phyloP scores from a whole-genome alignment of 1,140 invertebrate genomes.

The Leptonema lineaticorne region DNA sequence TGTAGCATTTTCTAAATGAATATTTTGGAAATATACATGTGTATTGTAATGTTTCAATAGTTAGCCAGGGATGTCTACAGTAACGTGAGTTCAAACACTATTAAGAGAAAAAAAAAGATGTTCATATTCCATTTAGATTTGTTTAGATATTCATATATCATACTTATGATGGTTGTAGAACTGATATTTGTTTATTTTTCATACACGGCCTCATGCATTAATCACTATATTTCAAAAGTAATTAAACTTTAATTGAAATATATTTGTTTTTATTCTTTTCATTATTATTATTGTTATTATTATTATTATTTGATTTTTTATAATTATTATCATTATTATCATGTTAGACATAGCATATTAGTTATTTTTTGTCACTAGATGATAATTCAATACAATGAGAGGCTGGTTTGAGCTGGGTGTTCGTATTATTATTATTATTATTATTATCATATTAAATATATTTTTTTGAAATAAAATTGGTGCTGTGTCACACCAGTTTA shows the following conservation, averaged over 20 bases:
- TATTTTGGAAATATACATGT: constrained; percentile 29
- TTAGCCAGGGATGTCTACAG: constrained; percentile 38
- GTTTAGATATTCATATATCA: background rate
- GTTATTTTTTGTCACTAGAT: constrained; percentile 27
- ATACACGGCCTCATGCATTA: constrained; percentile 24
- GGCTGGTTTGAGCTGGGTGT: constrained; percentile 56
- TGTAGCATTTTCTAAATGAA: constrained; percentile 2
- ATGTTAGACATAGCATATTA: constrained; percentile 25
- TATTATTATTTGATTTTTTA: too few species aligned
- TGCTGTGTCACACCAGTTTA: constrained; percentile 9
- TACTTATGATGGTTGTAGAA: background rate
- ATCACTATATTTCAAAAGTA: background rate
- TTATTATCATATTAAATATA: constrained; percentile 20
- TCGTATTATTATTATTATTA: constrained; percentile 40
- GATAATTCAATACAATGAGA: constrained; percentile 31
- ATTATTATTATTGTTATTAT: background rate
- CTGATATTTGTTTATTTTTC: constrained; percentile 3
- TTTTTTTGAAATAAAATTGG: constrained; percentile 8
- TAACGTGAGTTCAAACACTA: constrained; percentile 38
- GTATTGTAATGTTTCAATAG: constrained; percentile 38
- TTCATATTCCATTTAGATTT: constrained; percentile 20
- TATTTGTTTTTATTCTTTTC: background rate
- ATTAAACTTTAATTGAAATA: background rate
- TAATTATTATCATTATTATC: constrained; percentile 21
- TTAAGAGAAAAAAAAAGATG: constrained; percentile 11